Percentiles rank a stretch among this genome's conserved stretches.
phyloP scores from a whole-genome alignment of 2,113 vertebrate species.

The Atractosteus spatula region DNA sequence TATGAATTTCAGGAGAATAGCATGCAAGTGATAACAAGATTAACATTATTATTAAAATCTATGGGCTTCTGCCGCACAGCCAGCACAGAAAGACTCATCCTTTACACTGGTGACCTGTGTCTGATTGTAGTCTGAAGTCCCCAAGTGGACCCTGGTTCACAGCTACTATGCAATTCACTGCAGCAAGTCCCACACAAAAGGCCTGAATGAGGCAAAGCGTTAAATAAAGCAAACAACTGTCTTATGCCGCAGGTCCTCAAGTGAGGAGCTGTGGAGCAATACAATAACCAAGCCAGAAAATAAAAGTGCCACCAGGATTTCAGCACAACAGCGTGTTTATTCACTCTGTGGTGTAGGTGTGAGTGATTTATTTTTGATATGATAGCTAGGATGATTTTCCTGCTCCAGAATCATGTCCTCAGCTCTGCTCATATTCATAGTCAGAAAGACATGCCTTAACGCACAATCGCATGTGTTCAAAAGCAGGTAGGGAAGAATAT shows the following conservation, averaged over 20 bases:
- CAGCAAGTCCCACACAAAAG: constrained; percentile 3
- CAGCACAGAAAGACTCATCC: constrained; percentile 1
- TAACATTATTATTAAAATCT: constrained; percentile 24
- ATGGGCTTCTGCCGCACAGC: constrained; percentile 1
- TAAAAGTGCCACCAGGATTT: constrained; percentile 3
- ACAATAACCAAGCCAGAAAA: constrained; percentile 5
- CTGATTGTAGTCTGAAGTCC: not conserved
- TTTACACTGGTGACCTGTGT: constrained; percentile 23
- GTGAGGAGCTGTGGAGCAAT: not conserved
- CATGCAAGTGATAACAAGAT: constrained; percentile 25
- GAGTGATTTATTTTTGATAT: not conserved
- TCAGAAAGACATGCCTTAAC: not conserved
- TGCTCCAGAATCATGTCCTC: not conserved
- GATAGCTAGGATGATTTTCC: not conserved
- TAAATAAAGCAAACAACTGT: not conserved
- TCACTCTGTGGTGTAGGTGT: constrained; percentile 1
- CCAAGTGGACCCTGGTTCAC: constrained; percentile 10
- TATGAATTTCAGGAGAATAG: constrained; percentile 29
- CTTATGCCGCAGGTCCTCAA: not conserved
- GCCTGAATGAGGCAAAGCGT: not conserved
- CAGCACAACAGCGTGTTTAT: constrained; percentile 1
- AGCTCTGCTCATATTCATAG: not conserved
- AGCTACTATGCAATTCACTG: not conserved
- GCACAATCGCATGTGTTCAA: not conserved
- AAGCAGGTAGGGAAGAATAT: not conserved